phyloP scores from a whole-genome alignment of 2,797 vertebrate genomes.

The Sebastes dallii region DNA sequence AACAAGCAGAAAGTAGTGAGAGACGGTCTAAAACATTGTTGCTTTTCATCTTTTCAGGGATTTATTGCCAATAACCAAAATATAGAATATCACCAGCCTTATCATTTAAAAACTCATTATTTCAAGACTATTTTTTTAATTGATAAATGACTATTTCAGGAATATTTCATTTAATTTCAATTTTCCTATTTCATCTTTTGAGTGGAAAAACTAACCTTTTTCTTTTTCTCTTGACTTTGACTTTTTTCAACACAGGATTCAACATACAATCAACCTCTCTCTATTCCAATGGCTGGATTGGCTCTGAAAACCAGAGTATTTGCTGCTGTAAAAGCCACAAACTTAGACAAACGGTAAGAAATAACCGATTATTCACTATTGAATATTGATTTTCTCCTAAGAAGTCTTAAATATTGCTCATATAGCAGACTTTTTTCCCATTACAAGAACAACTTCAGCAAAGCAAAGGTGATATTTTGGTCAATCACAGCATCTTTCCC shows the following conservation, averaged over 20 bases:
- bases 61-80: background rate
- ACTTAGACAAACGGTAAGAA: slow-evolving; percentile 93
- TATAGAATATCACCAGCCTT: background rate
- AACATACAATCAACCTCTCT: slow-evolving; percentile 90
- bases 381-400: background rate
- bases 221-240: background rate
- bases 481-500: slow-evolving; percentile 20
- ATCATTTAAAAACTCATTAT: background rate
- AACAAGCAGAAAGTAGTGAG: background rate
- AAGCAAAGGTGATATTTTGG: background rate
- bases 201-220: background rate
- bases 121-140: background rate
- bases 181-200: background rate
- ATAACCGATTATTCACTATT: background rate
- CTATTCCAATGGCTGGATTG: slow-evolving; percentile 91
- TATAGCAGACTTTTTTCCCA: background rate
- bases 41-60: background rate
- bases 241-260: slow-evolving; percentile 87
- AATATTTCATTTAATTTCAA: fast-evolving
- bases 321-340: slow-evolving; percentile 95
- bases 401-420: background rate
- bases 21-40: background rate
- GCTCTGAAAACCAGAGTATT: slow-evolving; percentile 98
- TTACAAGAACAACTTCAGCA: background rate
- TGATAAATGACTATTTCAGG: too few relatives aligned